Conservation (phyloP, 2,888 invertebrate species). For the Epicampocera succincta region DNA sequence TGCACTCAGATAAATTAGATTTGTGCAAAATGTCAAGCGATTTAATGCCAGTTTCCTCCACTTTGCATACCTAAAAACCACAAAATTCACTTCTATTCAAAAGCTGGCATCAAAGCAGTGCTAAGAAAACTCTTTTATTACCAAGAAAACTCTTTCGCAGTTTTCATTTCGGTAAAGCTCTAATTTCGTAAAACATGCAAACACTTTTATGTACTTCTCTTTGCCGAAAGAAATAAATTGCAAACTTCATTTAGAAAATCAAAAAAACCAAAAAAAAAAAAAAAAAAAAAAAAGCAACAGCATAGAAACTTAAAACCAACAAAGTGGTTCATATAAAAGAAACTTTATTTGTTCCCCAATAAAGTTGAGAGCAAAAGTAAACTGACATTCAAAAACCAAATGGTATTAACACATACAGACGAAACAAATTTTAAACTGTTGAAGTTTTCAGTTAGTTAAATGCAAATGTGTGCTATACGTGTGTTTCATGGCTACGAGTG, state of each 20-base stretch:
- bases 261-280: neutral
- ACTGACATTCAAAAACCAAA: constrained; percentile 52
- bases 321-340: constrained; percentile 41
- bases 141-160: neutral
- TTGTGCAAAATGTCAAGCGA: constrained; percentile 27
- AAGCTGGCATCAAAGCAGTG: neutral
- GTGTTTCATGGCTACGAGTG: neutral
- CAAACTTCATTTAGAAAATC: constrained; percentile 55
- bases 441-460: constrained; percentile 47
- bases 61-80: constrained; percentile 4
- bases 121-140: constrained; percentile 19
- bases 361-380: constrained; percentile 58
- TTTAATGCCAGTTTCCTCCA: constrained; percentile 18
- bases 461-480: neutral
- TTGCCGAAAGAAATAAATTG: constrained; percentile 16
- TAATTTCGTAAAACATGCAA: neutral
- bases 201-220: neutral
- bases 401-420: neutral
- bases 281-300: too few species aligned
- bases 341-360: constrained; percentile 29
- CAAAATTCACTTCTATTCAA: constrained; percentile 31
- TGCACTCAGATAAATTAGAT: constrained; percentile 24
- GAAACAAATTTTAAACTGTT: constrained; percentile 2
- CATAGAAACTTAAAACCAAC: constrained; percentile 28
- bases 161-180: constrained; percentile 16